Conservation (phyloP, 2,113 vertebrate species). For the Martes martes region DNA sequence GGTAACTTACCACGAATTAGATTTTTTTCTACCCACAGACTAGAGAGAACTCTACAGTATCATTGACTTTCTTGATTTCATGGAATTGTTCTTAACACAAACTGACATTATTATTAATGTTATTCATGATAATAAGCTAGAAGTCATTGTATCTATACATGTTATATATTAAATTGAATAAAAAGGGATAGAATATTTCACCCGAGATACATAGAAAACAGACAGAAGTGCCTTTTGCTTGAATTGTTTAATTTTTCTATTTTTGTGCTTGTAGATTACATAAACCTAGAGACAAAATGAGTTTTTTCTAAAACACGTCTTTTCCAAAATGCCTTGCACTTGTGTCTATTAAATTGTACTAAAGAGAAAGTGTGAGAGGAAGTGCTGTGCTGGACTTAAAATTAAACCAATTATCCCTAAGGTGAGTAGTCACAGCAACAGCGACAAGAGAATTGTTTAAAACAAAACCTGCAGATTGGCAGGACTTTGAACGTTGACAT, state of each 20-base stretch:
- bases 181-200: background rate
- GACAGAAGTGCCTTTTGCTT: background rate
- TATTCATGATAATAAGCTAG: background rate
- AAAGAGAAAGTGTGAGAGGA: conserved; percentile 23
- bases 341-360: background rate
- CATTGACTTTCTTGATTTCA: background rate
- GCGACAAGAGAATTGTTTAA: background rate
- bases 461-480: conserved; percentile 6
- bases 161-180: background rate
- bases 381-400: conserved; percentile 45
- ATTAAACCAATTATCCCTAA: conserved; percentile 1
- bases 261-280: background rate
- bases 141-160: background rate
- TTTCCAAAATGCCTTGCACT: background rate
- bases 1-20: background rate
- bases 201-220: background rate
- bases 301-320: background rate
- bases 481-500: conserved; percentile 34
- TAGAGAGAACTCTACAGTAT: background rate
- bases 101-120: background rate
- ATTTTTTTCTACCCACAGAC: background rate
- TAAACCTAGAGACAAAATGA: background rate
- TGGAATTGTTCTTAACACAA: background rate
- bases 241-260: background rate
- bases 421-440: conserved; percentile 41